Conservation (phyloP, 2,888 invertebrate genomes). For the Piscicola geometra region DNA sequence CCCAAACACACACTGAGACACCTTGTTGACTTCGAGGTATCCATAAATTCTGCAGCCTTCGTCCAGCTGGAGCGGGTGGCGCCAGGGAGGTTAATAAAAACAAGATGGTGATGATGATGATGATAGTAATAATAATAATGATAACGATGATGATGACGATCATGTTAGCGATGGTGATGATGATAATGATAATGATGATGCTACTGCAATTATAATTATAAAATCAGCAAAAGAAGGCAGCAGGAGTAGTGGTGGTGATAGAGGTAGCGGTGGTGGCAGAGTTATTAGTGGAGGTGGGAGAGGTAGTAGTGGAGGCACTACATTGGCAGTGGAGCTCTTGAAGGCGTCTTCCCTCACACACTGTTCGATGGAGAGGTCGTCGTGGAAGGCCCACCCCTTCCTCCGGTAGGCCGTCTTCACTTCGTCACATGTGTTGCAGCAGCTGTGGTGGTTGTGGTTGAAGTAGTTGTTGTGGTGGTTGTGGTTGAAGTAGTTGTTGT, state of each 20-base stretch:
- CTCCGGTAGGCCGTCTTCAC: conserved; percentile 84
- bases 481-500: background rate
- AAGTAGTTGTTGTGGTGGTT: too few species aligned
- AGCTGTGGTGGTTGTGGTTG: conserved; percentile 62
- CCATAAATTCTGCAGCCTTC: conserved; percentile 96
- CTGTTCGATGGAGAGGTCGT: conserved; percentile 76
- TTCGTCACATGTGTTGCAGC: conserved; percentile 94
- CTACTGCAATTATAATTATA: too few species aligned
- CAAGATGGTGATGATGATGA: too few species aligned
- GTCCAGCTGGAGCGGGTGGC: conserved; percentile 65
- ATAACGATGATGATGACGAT: too few species aligned
- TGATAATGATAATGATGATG: too few species aligned
- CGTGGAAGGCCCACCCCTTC: conserved; percentile 79
- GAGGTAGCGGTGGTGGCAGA: too few species aligned
- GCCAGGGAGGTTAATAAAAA: conserved; percentile 46
- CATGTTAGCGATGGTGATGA: too few species aligned
- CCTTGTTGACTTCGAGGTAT: conserved; percentile 86
- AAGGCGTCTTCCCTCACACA: conserved; percentile 76
- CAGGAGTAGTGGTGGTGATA: background rate
- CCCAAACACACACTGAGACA: conserved; percentile 50
- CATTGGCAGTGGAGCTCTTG: conserved; percentile 61
- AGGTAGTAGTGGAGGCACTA: background rate
- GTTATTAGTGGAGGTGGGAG: too few species aligned
- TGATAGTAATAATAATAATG: too few species aligned
- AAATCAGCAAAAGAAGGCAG: background rate